Conservation (phyloP, 2,797 vertebrate genomes). For the Gymnopithys bicolor region DNA sequence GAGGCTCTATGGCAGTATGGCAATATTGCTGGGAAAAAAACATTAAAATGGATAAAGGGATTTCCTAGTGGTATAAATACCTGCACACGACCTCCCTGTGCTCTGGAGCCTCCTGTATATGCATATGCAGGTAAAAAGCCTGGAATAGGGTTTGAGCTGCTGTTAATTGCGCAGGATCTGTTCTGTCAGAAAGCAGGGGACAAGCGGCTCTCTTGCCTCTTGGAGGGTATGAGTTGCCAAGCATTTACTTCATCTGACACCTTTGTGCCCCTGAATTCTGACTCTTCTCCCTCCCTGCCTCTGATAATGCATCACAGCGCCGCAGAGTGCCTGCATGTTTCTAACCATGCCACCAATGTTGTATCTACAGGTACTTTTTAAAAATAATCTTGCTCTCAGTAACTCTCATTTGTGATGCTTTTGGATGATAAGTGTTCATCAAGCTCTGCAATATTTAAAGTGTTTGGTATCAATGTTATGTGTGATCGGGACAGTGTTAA, state of each 20-base stretch:
- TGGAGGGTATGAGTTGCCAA: conserved; percentile 90
- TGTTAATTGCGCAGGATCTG: background rate
- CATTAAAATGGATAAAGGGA: conserved; percentile 88
- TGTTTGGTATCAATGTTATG: background rate
- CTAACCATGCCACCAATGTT: conserved; percentile 91
- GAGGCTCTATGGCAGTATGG: conserved; percentile 71
- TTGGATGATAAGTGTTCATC: background rate
- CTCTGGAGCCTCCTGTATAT: conserved; percentile 71
- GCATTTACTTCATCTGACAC: conserved; percentile 87
- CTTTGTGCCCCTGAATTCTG: conserved; percentile 87
- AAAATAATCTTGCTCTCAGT: conserved; percentile 9
- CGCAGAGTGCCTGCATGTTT: conserved; percentile 88
- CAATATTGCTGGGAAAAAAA: conserved; percentile 80
- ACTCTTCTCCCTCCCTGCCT: conserved; percentile 86
- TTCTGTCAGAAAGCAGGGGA: background rate
- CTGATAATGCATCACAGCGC: conserved; percentile 95
- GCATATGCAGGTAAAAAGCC: conserved; percentile 77
- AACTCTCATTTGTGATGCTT: background rate
- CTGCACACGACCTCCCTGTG: conserved; percentile 83
- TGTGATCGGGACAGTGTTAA: background rate
- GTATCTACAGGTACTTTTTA: conserved; percentile 89
- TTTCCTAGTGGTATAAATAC: conserved; percentile 90
- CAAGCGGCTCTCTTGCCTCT: conserved; percentile 35
- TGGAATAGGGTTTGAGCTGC: conserved; percentile 41
- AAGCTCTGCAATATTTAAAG: background rate